Evolutionary conservation across 1,140 invertebrate genomes (phyloP).

Genomic region (Cydia fagiglandana): DNA sequence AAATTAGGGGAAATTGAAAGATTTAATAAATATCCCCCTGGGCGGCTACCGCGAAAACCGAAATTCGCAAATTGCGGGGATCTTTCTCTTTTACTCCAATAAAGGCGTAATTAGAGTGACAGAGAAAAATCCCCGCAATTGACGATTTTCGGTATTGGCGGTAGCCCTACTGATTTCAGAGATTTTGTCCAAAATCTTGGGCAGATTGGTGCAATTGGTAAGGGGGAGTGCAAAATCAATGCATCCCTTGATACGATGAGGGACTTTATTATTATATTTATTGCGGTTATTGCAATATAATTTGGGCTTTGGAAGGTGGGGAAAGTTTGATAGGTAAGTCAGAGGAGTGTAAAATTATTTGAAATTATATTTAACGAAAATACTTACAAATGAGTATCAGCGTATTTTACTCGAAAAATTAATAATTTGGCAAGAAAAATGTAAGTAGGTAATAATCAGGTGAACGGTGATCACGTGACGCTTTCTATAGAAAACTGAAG

Average conservation of each 20-base stretch:
- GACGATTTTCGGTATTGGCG: too few relatives aligned
- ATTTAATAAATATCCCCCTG: constrained; percentile 22
- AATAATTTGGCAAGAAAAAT: too few relatives aligned
- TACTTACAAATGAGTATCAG: background rate
- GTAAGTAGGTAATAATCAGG: too few relatives aligned
- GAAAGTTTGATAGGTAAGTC: background rate
- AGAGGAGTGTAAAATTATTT: background rate
- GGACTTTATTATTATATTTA: constrained; percentile 14
- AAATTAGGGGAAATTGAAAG: constrained; percentile 25
- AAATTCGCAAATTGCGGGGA: too few relatives aligned
- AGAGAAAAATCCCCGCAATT: too few relatives aligned
- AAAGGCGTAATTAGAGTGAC: too few relatives aligned
- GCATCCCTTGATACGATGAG: constrained; percentile 11
- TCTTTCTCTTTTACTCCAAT: too few relatives aligned
- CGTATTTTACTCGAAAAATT: too few relatives aligned
- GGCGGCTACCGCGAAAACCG: too few relatives aligned
- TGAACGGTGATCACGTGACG: too few relatives aligned
- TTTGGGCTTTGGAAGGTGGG: background rate
- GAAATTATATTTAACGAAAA: background rate
- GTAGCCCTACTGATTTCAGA: too few relatives aligned
- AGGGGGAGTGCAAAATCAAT: constrained; percentile 14
- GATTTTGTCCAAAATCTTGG: constrained; percentile 20
- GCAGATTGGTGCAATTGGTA: constrained; percentile 14
- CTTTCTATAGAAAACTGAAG: too few relatives aligned
- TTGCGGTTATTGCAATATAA: constrained; percentile 13